Evolutionary conservation across 2,888 invertebrate species (phyloP).

Genomic region (Tortricodes alternella): DNA sequence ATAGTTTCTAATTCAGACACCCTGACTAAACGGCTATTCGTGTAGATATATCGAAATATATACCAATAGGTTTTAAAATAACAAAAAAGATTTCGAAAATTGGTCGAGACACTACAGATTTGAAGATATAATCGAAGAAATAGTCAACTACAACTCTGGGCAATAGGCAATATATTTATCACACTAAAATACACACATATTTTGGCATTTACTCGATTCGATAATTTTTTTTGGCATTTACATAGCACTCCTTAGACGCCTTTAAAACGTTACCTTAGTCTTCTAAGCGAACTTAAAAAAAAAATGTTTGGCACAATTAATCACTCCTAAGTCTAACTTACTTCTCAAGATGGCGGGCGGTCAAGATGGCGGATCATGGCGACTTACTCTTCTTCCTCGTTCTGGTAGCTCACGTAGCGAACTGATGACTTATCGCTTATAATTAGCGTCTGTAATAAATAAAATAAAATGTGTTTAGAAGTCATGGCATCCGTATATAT

Average conservation of each 20-base stretch:
- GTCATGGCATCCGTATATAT: too few species aligned
- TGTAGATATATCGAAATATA: slow-evolving; percentile 32
- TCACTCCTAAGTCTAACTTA: slow-evolving; percentile 33
- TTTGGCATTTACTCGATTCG: too few species aligned
- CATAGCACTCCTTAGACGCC: slow-evolving; percentile 38
- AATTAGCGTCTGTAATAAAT: slow-evolving; percentile 88
- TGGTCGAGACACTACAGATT: slow-evolving; percentile 43
- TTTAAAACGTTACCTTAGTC: slow-evolving; percentile 20
- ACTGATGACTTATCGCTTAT: slow-evolving; percentile 96
- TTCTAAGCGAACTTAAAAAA: slow-evolving; percentile 21
- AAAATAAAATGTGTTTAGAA: not conserved
- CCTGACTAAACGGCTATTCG: slow-evolving; percentile 53
- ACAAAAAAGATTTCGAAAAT: slow-evolving; percentile 36
- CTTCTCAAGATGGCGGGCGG: slow-evolving; percentile 53
- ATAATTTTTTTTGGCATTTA: slow-evolving; percentile 33
- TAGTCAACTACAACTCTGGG: slow-evolving; percentile 47
- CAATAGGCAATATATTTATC: slow-evolving; percentile 38
- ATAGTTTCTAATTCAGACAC: slow-evolving; percentile 43
- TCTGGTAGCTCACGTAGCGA: slow-evolving; percentile 97
- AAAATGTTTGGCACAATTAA: slow-evolving; percentile 19
- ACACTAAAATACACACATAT: slow-evolving; percentile 18
- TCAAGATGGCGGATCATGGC: slow-evolving; percentile 41
- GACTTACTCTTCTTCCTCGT: slow-evolving; percentile 90
- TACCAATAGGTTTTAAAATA: slow-evolving; percentile 33
- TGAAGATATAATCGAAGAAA: slow-evolving; percentile 42